Percentiles rank a stretch among this genome's conserved stretches.
Conservation (phyloP, 2,113 vertebrate genomes). For the Platycercus adscitus region DNA sequence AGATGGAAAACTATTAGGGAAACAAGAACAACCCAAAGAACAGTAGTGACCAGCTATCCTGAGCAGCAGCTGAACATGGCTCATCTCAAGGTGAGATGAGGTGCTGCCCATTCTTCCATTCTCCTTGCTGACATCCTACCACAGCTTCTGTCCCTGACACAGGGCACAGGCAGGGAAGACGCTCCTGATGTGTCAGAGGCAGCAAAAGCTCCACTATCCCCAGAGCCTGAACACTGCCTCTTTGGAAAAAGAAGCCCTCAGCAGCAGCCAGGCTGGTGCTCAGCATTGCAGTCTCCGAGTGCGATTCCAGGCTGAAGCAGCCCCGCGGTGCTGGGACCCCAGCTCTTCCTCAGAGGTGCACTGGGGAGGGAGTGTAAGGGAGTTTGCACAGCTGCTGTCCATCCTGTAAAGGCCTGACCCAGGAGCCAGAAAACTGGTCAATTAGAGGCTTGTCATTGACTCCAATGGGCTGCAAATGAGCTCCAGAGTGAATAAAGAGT, state of each 20-base stretch:
- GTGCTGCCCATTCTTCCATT: background rate
- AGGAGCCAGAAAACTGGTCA: constrained; percentile 46
- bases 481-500: constrained; percentile 48
- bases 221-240: background rate
- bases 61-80: accelerated
- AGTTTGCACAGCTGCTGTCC: constrained; percentile 65
- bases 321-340: accelerated
- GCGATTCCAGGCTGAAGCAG: background rate
- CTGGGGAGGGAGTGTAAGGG: background rate
- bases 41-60: background rate
- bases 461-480: constrained; percentile 40
- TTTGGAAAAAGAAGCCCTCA: background rate
- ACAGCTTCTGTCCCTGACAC: accelerated
- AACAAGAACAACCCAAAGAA: background rate
- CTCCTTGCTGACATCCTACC: accelerated
- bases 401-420: background rate
- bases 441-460: constrained; percentile 51
- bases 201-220: background rate
- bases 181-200: background rate
- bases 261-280: accelerated
- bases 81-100: background rate
- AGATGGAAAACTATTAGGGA: background rate
- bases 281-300: background rate
- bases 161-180: background rate
- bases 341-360: background rate